Evolutionary conservation across 2,888 invertebrate species (phyloP).

Genomic region (Perizoma affinitatum): DNA sequence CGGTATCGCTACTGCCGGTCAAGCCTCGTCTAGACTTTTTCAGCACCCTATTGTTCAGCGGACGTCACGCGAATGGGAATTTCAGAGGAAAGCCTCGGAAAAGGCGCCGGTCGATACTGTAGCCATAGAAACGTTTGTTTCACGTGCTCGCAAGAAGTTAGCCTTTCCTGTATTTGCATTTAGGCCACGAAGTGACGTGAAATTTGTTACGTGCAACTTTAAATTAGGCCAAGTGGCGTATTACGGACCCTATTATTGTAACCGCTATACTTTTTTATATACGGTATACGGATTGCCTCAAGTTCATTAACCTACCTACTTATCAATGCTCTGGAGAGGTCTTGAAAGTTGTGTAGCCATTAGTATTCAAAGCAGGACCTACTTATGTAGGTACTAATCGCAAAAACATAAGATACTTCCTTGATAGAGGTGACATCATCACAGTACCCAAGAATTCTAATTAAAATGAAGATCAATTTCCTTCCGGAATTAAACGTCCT

Average conservation of each 20-base stretch:
- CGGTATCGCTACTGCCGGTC: constrained; percentile 33
- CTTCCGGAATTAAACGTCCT: constrained; percentile 24
- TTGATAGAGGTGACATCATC: constrained; percentile 31
- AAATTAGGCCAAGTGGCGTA: constrained; percentile 38
- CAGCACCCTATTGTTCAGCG: constrained; percentile 72
- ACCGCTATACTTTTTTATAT: no score
- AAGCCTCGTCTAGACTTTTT: constrained; percentile 57
- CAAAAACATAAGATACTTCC: constrained; percentile 28
- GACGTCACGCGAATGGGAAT: constrained; percentile 75
- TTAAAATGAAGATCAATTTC: constrained; percentile 7
- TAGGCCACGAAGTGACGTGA: constrained; percentile 70
- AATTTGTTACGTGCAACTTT: constrained; percentile 56
- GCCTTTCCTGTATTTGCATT: constrained; percentile 74
- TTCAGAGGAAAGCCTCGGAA: constrained; percentile 79
- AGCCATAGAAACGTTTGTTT: constrained; percentile 79
- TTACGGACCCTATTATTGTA: neutral
- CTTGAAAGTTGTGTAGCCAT: constrained; percentile 11
- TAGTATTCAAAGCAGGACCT: constrained; percentile 28
- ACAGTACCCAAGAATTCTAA: constrained; percentile 4
- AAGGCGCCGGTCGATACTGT: constrained; percentile 81
- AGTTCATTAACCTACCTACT: no score
- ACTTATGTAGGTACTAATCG: constrained; percentile 3
- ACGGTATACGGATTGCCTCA: no score
- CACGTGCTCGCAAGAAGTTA: constrained; percentile 67
- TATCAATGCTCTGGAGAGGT: constrained; percentile 28